Conservation (phyloP, 2,113 vertebrate species). For the Rhinoderma darwinii region DNA sequence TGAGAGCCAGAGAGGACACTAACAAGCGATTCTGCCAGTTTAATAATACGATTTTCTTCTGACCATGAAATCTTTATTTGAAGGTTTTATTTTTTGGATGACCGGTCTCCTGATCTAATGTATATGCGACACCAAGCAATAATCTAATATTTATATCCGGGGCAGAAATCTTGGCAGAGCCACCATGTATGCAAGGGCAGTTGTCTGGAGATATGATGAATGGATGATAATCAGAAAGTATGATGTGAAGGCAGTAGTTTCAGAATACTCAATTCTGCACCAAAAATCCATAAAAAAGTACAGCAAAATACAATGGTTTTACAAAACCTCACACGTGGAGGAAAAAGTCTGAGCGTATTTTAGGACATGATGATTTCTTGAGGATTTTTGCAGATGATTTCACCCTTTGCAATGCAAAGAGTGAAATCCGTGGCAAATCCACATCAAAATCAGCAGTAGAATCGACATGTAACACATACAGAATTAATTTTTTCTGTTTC, state of each 20-base stretch:
- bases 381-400: not conserved
- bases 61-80: not conserved
- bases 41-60: not conserved
- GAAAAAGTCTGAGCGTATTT: not conserved
- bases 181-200: not conserved
- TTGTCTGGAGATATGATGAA: not conserved
- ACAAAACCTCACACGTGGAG: not conserved
- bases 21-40: not conserved
- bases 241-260: not conserved
- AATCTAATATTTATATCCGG: not conserved
- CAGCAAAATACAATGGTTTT: too few relatives aligned
- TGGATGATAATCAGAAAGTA: not conserved
- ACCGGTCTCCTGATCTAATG: not conserved
- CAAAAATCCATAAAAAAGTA: not conserved
- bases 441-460: too few relatives aligned
- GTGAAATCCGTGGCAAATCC: too few relatives aligned
- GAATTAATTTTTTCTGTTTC: too few relatives aligned
- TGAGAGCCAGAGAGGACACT: too few relatives aligned
- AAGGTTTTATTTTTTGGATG: not conserved
- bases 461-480: too few relatives aligned
- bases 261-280: not conserved
- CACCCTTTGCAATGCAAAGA: not conserved
- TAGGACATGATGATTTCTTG: not conserved
- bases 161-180: not conserved
- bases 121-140: not conserved